Percentiles rank a stretch among this genome's conserved stretches.
Conservation (phyloP, 2,888 invertebrate species). For the Drosophila mimetica region DNA sequence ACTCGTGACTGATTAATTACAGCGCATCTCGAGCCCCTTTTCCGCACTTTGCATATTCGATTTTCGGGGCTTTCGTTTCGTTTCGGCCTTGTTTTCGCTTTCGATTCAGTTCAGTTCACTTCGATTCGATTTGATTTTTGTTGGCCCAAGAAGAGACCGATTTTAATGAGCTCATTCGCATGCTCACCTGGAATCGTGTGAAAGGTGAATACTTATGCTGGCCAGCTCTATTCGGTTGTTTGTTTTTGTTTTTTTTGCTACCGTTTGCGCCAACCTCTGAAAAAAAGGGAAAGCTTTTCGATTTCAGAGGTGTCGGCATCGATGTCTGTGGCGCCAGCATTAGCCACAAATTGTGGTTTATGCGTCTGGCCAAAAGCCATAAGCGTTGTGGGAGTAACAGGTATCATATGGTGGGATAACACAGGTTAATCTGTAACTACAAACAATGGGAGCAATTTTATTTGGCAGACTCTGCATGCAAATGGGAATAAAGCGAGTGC, state of each 20-base stretch:
- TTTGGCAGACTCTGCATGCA: neutral
- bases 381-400: constrained; percentile 9
- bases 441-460: constrained; percentile 27
- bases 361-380: constrained; percentile 50
- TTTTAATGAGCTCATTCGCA: constrained; percentile 71
- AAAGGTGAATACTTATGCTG: constrained; percentile 65
- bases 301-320: constrained; percentile 38
- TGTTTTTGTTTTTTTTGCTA: constrained; percentile 44
- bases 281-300: constrained; percentile 72
- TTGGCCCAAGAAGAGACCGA: constrained; percentile 39
- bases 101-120: constrained; percentile 1
- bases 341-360: constrained; percentile 52
- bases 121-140: constrained; percentile 58
- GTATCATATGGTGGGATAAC: constrained; percentile 13
- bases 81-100: constrained; percentile 43
- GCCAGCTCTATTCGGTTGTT: constrained; percentile 16
- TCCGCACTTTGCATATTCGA: constrained; percentile 36
- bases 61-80: constrained; percentile 61
- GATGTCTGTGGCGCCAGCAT: constrained; percentile 61
- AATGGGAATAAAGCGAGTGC: neutral
- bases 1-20: constrained; percentile 75
- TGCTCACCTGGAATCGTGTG: constrained; percentile 56
- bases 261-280: constrained; percentile 53
- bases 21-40: constrained; percentile 42
- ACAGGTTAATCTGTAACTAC: constrained; percentile 28